Evolutionary conservation across 2,888 invertebrate genomes (phyloP).

Genomic region (Cosmopolites sordidus): DNA sequence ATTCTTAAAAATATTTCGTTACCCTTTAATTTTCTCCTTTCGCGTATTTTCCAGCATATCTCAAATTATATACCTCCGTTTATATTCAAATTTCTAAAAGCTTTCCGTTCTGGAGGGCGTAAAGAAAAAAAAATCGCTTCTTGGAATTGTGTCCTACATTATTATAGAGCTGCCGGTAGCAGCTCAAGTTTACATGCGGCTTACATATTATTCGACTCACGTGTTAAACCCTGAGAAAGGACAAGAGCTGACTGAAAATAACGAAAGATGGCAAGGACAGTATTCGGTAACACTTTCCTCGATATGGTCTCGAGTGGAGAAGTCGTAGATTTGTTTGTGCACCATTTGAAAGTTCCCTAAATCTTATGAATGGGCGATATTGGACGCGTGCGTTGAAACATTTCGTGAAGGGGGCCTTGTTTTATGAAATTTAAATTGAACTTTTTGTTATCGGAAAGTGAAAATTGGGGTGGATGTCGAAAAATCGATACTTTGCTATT

Average conservation of each 20-base stretch:
- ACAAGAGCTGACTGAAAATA: slow-evolving; percentile 14
- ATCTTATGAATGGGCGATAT: too few relatives aligned
- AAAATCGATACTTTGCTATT: too few relatives aligned
- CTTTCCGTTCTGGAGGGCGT: slow-evolving; percentile 9
- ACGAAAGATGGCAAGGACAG: slow-evolving; percentile 8
- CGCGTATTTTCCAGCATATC: slow-evolving; percentile 3
- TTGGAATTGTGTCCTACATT: slow-evolving; percentile 4
- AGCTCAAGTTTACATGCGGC: slow-evolving; percentile 13
- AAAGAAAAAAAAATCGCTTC: slow-evolving; percentile 8
- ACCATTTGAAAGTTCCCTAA: too few relatives aligned
- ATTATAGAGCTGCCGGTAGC: slow-evolving; percentile 12
- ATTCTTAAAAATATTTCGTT: slow-evolving; percentile 9
- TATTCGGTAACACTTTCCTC: slow-evolving; percentile 10
- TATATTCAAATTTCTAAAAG: slow-evolving; percentile 12
- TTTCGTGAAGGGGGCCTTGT: too few relatives aligned
- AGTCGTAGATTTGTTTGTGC: too few relatives aligned
- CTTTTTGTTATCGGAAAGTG: too few relatives aligned
- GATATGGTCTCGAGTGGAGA: too few relatives aligned
- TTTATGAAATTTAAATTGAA: too few relatives aligned
- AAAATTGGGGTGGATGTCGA: too few relatives aligned
- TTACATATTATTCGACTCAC: slow-evolving; percentile 17
- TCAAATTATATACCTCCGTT: slow-evolving; percentile 14
- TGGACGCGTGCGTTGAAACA: too few relatives aligned
- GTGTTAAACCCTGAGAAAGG: slow-evolving; percentile 7
- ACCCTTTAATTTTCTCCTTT: slow-evolving; percentile 12